Percentiles rank a stretch among this genome's conserved stretches.
Evolutionary conservation across 1,140 invertebrate genomes (phyloP).

Genomic region (Rhagoletis pomonella): DNA sequence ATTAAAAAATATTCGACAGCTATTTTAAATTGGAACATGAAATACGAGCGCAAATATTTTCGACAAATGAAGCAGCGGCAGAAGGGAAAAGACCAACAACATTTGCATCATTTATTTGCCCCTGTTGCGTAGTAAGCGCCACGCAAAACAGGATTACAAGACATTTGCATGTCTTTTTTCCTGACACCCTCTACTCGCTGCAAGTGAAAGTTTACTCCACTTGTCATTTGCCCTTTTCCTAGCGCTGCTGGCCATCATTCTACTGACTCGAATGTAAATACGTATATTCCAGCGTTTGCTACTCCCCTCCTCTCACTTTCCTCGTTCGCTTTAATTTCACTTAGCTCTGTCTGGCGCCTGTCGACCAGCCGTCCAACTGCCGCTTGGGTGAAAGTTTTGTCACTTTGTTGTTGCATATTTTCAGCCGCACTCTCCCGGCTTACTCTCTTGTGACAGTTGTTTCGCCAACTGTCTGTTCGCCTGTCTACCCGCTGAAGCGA

Average conservation of each 20-base stretch:
- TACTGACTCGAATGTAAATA: no score
- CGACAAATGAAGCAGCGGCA: background rate
- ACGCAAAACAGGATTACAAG: background rate
- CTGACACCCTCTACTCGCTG: background rate
- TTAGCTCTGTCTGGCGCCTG: constrained; percentile 20
- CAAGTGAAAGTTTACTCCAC: background rate
- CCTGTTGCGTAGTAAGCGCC: background rate
- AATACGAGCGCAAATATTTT: background rate
- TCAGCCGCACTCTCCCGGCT: background rate
- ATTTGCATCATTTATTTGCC: background rate
- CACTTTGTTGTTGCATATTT: constrained; percentile 42
- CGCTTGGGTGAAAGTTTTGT: constrained; percentile 30
- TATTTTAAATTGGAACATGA: constrained; percentile 18
- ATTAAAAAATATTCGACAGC: background rate
- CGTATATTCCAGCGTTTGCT: background rate
- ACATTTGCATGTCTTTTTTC: no score
- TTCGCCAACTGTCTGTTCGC: background rate
- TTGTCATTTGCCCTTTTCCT: background rate
- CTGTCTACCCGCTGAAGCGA: background rate
- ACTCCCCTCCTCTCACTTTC: no score
- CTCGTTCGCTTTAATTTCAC: background rate
- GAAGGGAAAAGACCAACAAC: no score
- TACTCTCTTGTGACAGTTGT: background rate
- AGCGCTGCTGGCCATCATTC: background rate
- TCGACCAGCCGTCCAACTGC: background rate